Evolutionary conservation across 2,113 vertebrate species (phyloP), one percentile per base, ranked within the genome.

Genomic region (Phalacrocorax carbo): DNA sequence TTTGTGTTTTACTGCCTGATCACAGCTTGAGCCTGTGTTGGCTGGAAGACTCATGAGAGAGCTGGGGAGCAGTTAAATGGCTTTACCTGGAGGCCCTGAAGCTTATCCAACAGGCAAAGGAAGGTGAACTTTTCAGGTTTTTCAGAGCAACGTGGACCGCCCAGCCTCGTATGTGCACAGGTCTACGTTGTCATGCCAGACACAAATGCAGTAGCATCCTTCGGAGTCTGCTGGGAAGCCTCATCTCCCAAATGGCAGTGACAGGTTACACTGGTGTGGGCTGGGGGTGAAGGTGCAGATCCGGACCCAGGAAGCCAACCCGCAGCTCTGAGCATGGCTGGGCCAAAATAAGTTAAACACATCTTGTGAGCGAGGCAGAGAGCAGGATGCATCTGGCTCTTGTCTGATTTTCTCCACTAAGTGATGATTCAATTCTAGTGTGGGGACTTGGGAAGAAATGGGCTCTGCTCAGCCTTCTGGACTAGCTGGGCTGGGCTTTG

Each of bases 181-280:
- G 58, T 44, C 23, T 29, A 26, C 30, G 25, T 22, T 17, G 25
- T 66, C 2, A 3, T 10, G 75, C 1, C 5, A 38, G 70, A 49
- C 6, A 29, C 66, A 65, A 55, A 65, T 65, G 21, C 52, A 54
- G 71, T 9, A 52, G 36, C 68, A 65, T 65, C 52, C 61, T 69
- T 89, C 2, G 17, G 71, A 60, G 60, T 20, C 36, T 40, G 8
- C 34, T 72, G 62, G 40, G 90, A 85, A 83, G 73, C 70, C 51
- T 38, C 36, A 11, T 46, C 52, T 77, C 42, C 44, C 20, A 4
- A 38, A 38, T 3, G 3, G 34, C 81, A 5, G 32, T 1, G 8
- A 19, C 1, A 14, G 51, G 69, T 66, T 27, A 18, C 1, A 0
- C n/a, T 2, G 9, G 57, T n/a, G 29, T 3, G 5, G 30, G 32